Conservation (phyloP, 2,113 vertebrate genomes). For the Synchiropus splendidus region DNA sequence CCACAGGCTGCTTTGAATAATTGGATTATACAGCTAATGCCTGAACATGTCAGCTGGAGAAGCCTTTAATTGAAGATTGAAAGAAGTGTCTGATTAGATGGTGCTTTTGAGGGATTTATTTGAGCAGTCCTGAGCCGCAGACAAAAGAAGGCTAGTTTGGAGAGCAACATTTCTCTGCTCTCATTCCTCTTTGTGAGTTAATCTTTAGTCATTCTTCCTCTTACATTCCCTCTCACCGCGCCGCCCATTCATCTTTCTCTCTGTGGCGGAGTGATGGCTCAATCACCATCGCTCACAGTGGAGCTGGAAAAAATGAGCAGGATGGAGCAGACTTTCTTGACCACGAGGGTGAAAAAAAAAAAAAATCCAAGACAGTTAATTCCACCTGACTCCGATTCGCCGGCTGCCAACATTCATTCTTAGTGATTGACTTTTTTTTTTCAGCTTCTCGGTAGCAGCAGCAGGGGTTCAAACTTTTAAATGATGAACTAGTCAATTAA, state of each 20-base stretch:
- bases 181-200: constrained; percentile 5
- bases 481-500: constrained; percentile 32
- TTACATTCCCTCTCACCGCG: constrained; percentile 2
- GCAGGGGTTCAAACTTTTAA: constrained; percentile 31
- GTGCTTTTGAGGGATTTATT: no score
- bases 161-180: not conserved
- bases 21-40: no score
- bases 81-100: no score
- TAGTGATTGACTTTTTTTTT: no score
- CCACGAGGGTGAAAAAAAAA: constrained; percentile 12
- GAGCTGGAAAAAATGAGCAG: constrained; percentile 30
- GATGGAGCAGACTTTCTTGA: constrained; percentile 32
- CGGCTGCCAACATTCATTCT: no score
- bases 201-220: constrained; percentile 5
- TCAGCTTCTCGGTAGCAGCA: no score
- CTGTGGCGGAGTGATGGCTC: constrained; percentile 48
- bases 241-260: constrained; percentile 35
- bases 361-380: constrained; percentile 23
- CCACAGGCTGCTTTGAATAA: no score
- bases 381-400: constrained; percentile 9
- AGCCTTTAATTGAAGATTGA: no score
- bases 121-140: no score
- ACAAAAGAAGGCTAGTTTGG: constrained; percentile 1
- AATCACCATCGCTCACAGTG: constrained; percentile 46
- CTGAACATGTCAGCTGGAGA: no score